These are phyloP conservation scores for Apotomis betuletana DNA, from an alignment of 2,888 invertebrate species.

Conservation along the genomic window DNA sequence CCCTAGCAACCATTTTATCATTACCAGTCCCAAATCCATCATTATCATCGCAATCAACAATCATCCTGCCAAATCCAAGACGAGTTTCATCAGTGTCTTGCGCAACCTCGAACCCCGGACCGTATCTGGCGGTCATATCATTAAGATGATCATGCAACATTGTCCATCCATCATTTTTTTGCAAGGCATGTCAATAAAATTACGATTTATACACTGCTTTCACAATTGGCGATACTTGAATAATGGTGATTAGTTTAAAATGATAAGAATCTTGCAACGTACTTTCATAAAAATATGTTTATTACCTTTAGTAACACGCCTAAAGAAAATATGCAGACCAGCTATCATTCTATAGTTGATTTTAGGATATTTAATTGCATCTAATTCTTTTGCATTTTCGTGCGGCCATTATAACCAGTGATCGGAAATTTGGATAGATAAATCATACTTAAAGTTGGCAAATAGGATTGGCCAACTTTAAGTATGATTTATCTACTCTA, in stretches of 20 bases:
- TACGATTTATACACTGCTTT: slow-evolving; percentile 5
- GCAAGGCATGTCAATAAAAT: slow-evolving; percentile 14
- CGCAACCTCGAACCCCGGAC: slow-evolving; percentile 23
- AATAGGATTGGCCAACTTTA: too few relatives aligned
- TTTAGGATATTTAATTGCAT: too few relatives aligned
- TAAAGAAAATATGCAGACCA: too few relatives aligned
- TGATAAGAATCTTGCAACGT: background rate
- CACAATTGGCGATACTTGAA: slow-evolving; percentile 18
- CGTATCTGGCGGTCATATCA: slow-evolving; percentile 15
- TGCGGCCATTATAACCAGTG: too few relatives aligned
- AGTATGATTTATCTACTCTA: too few relatives aligned
- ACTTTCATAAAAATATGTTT: background rate
- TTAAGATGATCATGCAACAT: slow-evolving; percentile 26
- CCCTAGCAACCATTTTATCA: slow-evolving; percentile 4
- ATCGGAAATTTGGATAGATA: too few relatives aligned
- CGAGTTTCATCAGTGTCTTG: slow-evolving; percentile 21
- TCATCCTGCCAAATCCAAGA: slow-evolving; percentile 16
- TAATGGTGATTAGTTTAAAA: background rate
- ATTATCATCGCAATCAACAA: slow-evolving; percentile 19
- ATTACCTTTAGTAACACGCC: too few relatives aligned
- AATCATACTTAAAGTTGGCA: too few relatives aligned
- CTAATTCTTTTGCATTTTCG: too few relatives aligned
- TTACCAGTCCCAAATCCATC: slow-evolving; percentile 9
- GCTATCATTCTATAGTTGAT: too few relatives aligned
- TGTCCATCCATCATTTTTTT: slow-evolving; percentile 16